Base-by-base conservation (phyloP, 2,797 vertebrate genomes). In the Morelia viridis region DNA sequence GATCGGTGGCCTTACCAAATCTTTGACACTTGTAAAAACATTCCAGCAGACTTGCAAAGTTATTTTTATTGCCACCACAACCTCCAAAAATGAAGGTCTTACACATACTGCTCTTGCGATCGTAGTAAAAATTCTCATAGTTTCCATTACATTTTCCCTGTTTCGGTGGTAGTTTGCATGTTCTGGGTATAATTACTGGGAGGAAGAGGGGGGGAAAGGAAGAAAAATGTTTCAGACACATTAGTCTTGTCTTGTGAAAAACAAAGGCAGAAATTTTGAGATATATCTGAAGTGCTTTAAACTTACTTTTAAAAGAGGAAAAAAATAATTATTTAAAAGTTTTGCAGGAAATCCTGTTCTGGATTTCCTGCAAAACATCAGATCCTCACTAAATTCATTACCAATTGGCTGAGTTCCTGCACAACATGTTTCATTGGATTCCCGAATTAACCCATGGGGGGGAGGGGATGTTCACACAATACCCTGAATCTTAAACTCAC, bases 31-130 rank as follows among this genome's bases (percentile, higher is more conserved):
- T 35, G 2, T n/a, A n/a, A n/a, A 58, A 1, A 35, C 91, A 92
- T 0, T 85, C 76, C 10, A 62, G 1, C 15, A 89, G 76, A 61
- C 17, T 61, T 61, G 41, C 24, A 62, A 91, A 91, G 41, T 88
- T 91, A 91, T 91, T 91, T 6, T 1, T 7, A 60, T 91, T 91
- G 26, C 90, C 90, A 50, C 85, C 57, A 10, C 90, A 91, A n/a
- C 90, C 90, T 24, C 85, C 46, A 19, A 60, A 91, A 76, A 76
- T 10, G 57, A 88, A 91, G 4, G 41, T 90, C n/a, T 50, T 84
- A 35, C 90, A 90, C 46, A 17, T 7, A 4, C 22, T 57, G 11
- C 4, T 19, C 83, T 85, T 28, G n/a, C 1, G n/a, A 90, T 90
- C 61, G 1, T 65, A 85, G 61, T 90, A 90, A 65, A 85, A 90